These are phyloP conservation scores for Paralinhomoeus sp. DNA, from an alignment of 2,888 invertebrate species.

Conservation along the genomic window DNA sequence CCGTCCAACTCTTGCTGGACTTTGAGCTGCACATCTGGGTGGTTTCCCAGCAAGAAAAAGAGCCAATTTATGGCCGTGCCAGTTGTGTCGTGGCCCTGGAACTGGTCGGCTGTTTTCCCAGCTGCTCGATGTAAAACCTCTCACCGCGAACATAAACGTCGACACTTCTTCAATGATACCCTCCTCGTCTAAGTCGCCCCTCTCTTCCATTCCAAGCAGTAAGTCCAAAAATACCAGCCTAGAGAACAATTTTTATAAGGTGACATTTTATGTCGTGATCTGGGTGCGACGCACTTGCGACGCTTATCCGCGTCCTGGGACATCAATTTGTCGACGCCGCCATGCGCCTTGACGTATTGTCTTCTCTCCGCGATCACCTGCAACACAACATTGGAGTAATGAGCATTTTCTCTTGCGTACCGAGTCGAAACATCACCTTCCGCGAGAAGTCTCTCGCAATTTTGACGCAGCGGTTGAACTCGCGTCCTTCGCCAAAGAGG, in stretches of 20 bases:
- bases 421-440: no score
- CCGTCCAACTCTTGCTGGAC: constrained; percentile 15
- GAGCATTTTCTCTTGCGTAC: neutral
- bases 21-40: constrained; percentile 46
- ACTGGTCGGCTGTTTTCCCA: no score
- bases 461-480: constrained; percentile 34
- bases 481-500: constrained; percentile 29
- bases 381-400: neutral
- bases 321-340: neutral
- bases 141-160: constrained; percentile 26
- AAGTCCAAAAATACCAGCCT: constrained; percentile 63
- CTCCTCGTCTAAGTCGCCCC: constrained; percentile 34
- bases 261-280: no score
- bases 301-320: neutral
- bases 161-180: constrained; percentile 29
- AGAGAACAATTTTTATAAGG: no score
- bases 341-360: no score
- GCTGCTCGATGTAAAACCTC: constrained; percentile 1
- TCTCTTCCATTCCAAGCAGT: constrained; percentile 48
- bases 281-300: no score
- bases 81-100: constrained; percentile 55
- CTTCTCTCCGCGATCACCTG: no score
- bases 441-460: constrained; percentile 38
- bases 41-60: constrained; percentile 50
- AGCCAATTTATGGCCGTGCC: constrained; percentile 64